A percentile compares a stretch with the other conserved stretches of the same genome.
These are phyloP conservation scores for Athene cunicularia DNA, from an alignment of 2,113 vertebrate genomes.

Conservation along the genomic window DNA sequence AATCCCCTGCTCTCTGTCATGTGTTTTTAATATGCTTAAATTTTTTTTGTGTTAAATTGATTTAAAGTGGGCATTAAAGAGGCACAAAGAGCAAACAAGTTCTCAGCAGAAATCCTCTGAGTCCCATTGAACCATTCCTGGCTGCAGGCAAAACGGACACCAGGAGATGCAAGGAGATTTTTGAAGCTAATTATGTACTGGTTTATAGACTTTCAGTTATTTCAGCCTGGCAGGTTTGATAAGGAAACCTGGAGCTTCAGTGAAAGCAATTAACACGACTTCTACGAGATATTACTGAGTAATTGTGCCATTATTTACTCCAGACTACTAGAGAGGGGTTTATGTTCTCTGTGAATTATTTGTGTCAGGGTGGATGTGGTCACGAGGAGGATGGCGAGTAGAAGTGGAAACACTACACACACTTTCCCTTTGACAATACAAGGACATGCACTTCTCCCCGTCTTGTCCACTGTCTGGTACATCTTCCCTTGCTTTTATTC, in stretches of 20 bases:
- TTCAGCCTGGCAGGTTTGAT: slow-evolving; percentile 33
- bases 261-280: neutral
- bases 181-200: neutral
- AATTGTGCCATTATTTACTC: slow-evolving; percentile 12
- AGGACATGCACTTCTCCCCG: neutral
- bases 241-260: neutral
- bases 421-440: neutral
- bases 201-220: neutral
- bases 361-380: neutral
- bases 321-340: neutral
- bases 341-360: neutral
- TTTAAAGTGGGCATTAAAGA: neutral
- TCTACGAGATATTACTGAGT: neutral
- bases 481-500: neutral
- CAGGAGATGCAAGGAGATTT: neutral
- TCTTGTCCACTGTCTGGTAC: neutral
- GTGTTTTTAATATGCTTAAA: neutral
- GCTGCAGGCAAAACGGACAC: neutral
- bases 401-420: neutral
- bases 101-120: neutral
- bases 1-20: neutral
- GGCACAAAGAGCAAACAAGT: neutral
- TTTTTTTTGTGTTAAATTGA: neutral
- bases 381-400: neutral
- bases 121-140: neutral